Evolutionary conservation across 2,888 invertebrate species (phyloP).

Genomic region (Mellilla xanthometata): DNA sequence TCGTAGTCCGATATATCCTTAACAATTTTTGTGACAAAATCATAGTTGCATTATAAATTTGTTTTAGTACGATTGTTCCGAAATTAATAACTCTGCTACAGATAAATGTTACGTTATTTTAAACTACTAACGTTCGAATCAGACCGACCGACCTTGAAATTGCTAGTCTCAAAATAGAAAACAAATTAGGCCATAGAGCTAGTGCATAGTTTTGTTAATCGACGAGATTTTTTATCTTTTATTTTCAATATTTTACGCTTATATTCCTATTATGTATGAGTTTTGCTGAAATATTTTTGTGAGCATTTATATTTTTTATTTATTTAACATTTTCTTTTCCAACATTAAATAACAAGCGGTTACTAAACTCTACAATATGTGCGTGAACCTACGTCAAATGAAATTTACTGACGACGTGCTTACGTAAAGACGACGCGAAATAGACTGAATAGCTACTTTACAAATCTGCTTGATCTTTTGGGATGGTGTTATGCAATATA

Average conservation of each 20-base stretch:
- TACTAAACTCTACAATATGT: not conserved
- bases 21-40: constrained; percentile 23
- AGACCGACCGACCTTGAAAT: constrained; percentile 68
- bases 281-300: constrained; percentile 12
- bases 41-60: constrained; percentile 17
- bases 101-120: constrained; percentile 22
- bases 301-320: constrained; percentile 14
- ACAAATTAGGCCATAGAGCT: constrained; percentile 27
- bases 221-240: constrained; percentile 12
- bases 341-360: constrained; percentile 6
- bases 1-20: constrained; percentile 33
- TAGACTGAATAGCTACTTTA: constrained; percentile 1
- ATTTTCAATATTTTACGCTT: constrained; percentile 27
- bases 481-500: constrained; percentile 26
- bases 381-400: not conserved
- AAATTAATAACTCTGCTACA: constrained; percentile 13
- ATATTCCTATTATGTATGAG: constrained; percentile 25
- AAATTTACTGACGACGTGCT: no score
- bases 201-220: constrained; percentile 15
- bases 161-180: constrained; percentile 74
- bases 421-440: not conserved
- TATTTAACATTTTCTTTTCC: constrained; percentile 16
- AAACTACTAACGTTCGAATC: constrained; percentile 39
- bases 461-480: constrained; percentile 8
- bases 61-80: constrained; percentile 17